Evolutionary conservation across 37 sponge, comb jelly and placozoan species (phyloP).

Genomic region (Spongilla lacustris): DNA sequence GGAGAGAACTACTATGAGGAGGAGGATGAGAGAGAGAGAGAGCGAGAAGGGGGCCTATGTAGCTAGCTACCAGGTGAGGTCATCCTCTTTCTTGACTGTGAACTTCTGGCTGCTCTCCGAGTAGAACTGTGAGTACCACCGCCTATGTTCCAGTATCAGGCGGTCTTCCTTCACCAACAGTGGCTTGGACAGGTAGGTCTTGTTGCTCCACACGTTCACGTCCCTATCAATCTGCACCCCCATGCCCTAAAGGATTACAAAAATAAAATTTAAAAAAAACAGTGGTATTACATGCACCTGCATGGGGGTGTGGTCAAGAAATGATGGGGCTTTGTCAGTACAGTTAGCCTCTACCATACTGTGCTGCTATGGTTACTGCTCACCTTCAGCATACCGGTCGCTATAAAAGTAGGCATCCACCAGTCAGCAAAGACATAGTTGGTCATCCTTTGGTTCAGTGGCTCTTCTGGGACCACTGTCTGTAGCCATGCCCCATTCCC

Average conservation of each 20-base stretch:
- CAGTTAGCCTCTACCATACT: too few relatives aligned
- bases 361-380: neutral
- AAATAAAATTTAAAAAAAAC: too few relatives aligned
- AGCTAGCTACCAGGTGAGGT: conserved; percentile 15
- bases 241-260: neutral
- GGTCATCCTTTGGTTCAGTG: conserved; percentile 53
- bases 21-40: neutral
- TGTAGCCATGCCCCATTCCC: conserved; percentile 54
- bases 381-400: neutral
- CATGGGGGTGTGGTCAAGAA: too few relatives aligned
- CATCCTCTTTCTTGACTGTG: conserved; percentile 5
- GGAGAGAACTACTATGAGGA: neutral
- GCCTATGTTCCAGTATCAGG: conserved; percentile 37
- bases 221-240: conserved; percentile 55
- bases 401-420: conserved; percentile 42
- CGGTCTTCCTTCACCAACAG: conserved; percentile 57
- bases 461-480: conserved; percentile 56
- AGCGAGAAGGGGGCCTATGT: neutral
- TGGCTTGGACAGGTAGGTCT: conserved; percentile 43
- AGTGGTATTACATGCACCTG: too few relatives aligned
- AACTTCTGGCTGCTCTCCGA: conserved; percentile 50
- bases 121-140: conserved; percentile 69
- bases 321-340: too few relatives aligned
- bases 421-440: conserved; percentile 39
- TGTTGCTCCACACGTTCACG: conserved; percentile 64